A percentile compares a stretch with the other conserved stretches of the same genome.
These are phyloP conservation scores for Drosophila bocqueti DNA, from an alignment of 1,140 invertebrate genomes.

Conservation along the genomic window DNA sequence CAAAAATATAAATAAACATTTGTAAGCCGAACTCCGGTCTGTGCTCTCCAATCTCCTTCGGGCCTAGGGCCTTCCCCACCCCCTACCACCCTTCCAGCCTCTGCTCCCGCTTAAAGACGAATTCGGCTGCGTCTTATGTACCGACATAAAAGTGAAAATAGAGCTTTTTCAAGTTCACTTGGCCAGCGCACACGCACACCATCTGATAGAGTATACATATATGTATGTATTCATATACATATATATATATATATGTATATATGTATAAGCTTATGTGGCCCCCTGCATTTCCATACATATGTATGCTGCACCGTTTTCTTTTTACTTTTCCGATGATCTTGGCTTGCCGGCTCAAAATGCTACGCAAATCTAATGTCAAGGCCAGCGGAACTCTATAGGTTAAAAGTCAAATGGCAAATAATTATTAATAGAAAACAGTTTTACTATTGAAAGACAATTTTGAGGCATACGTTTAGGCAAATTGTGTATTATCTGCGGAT, in stretches of 20 bases:
- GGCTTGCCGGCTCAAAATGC: conserved; percentile 12
- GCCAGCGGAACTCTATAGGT: conserved; percentile 3
- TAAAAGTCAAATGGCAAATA: conserved; percentile 16
- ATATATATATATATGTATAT: neutral
- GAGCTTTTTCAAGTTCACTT: conserved; percentile 74
- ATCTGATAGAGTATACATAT: neutral
- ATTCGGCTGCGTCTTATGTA: conserved; percentile 30
- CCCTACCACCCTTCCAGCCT: neutral
- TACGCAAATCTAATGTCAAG: conserved; percentile 17
- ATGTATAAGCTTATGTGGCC: neutral
- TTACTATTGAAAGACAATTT: neutral
- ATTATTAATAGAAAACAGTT: neutral
- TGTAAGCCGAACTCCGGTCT: conserved; percentile 18
- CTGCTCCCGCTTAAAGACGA: conserved; percentile 23
- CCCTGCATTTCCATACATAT: conserved; percentile 2
- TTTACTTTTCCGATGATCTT: conserved; percentile 5
- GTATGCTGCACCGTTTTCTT: conserved; percentile 8
- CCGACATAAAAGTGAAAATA: conserved; percentile 71
- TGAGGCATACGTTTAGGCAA: no score
- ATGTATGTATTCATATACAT: neutral
- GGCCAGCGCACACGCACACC: conserved; percentile 9
- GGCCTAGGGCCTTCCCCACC: neutral
- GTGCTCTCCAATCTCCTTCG: conserved; percentile 8
- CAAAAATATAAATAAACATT: conserved; percentile 23
- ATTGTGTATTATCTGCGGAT: no score